Evolutionary conservation across 2,888 invertebrate genomes (phyloP), one percentile per base, ranked within the genome.

Genomic region (Sepioteuthis lessoniana): DNA sequence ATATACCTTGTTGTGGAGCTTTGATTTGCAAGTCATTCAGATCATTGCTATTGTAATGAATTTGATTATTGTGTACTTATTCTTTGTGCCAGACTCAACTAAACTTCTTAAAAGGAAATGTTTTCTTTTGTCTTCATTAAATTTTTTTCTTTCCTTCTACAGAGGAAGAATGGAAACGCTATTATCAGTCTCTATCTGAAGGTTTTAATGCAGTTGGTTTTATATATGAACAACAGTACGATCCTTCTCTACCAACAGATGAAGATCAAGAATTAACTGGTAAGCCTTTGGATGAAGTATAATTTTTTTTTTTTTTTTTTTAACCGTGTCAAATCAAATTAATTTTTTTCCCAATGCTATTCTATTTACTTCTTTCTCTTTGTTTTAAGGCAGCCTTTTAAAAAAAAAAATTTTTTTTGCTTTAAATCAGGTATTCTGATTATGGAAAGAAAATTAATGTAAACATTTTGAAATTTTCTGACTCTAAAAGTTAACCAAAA

Each of bases 141-240:
- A 38, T 91, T 38, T 31, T 90, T 46, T 91, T 10, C 94, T 91
- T 91, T 91, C 93, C 31, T 37, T 93, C 97, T 97, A 25, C 97
- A 99, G 99, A 99, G 97, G 99, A 99, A 97, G 99, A 99, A 97
- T 97, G 98, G 97, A 99, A 99, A 97, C 98, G 99, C 94, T 97
- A 99, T 93, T 98, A 97, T 98, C 96, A 98, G 98, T 97, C 98
- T 16, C 94, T 97, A 47, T 96, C 96, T 16, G 96, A 97, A 93
- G 97, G 97, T 10, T 97, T 97, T 95, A 97, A 97, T 94, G 97
- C 97, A 94, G 97, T 97, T 28, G 97, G 97, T 42, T 97, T 97
- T 95, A 97, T 96, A 93, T 97, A 97, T 94, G 97, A 97, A 28
- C 94, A 95, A 25, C 95, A 94, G 76, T 94, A 50, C n/a, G 95